A percentile compares a stretch with the other conserved stretches of the same genome.
phyloP scores from a whole-genome alignment of 2,113 vertebrate species.

The Phaethornis superciliosus region DNA sequence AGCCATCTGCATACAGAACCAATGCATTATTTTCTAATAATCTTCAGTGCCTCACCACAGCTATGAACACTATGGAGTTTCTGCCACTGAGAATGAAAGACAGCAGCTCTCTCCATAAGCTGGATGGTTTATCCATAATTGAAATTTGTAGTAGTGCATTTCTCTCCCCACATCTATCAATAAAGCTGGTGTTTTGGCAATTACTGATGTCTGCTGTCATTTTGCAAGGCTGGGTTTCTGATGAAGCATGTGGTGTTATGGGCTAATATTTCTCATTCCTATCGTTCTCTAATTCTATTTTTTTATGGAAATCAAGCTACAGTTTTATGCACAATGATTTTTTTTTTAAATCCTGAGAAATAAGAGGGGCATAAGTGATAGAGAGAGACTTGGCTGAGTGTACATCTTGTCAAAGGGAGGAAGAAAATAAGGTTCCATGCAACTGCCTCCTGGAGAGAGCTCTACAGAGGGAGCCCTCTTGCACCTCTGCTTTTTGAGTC shows the following conservation, averaged over 20 bases:
- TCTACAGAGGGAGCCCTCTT: not conserved
- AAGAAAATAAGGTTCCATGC: not conserved
- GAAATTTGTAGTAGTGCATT: conserved; percentile 20
- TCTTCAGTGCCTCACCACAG: not conserved
- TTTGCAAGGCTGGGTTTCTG: conserved; percentile 31
- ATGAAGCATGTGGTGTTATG: conserved; percentile 31
- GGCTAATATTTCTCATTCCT: conserved; percentile 57
- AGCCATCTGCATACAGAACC: not conserved
- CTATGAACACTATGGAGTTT: not conserved
- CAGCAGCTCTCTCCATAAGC: not conserved
- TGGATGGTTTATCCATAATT: conserved; percentile 34
- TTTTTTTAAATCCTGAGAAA: not conserved
- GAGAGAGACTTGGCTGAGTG: not conserved
- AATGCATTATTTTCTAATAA: not conserved
- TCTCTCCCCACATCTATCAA: conserved; percentile 26
- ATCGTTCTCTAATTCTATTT: conserved; percentile 4
- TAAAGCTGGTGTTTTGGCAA: conserved; percentile 53
- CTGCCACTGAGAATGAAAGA: conserved; percentile 4
- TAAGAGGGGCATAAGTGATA: not conserved
- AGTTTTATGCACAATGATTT: not conserved
- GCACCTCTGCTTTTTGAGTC: not conserved
- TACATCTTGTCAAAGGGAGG: not conserved
- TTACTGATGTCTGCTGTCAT: conserved; percentile 53
- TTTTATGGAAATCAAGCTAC: conserved; percentile 24
- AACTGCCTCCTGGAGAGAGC: not conserved